These are phyloP conservation scores for Sigmodon hispidus DNA, from an alignment of 2,113 vertebrate genomes.

Conservation along the genomic window DNA sequence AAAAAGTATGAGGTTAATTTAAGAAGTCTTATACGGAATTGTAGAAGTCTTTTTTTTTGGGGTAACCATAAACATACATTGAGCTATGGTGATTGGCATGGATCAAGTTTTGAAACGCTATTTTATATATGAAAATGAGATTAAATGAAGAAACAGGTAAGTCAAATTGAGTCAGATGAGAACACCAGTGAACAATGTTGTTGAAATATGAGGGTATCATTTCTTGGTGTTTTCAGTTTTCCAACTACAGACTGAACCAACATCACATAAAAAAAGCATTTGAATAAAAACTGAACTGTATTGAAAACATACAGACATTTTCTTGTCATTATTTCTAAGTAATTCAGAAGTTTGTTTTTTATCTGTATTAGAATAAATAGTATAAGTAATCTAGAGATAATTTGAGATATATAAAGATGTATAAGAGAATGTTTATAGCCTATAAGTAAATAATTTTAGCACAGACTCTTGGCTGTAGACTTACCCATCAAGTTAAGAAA, in stretches of 20 bases:
- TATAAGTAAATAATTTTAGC: not conserved
- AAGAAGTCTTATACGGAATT: not conserved
- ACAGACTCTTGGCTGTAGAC: not conserved
- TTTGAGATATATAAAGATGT: not conserved
- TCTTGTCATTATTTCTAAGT: not conserved
- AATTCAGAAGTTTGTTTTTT: not conserved
- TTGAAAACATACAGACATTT: not conserved
- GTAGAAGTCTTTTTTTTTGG: not conserved
- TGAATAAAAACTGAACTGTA: not conserved
- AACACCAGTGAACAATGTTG: not conserved
- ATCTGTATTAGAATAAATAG: not conserved
- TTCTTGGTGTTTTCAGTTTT: not conserved
- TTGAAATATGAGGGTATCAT: not conserved
- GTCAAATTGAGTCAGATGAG: not conserved
- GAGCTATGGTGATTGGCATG: not conserved
- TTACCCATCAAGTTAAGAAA: not conserved
- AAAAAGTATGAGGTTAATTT: not conserved
- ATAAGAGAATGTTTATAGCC: not conserved
- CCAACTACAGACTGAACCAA: not conserved
- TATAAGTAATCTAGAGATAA: not conserved
- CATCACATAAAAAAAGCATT: not conserved
- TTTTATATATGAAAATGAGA: not conserved
- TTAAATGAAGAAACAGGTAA: not conserved
- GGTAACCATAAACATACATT: not conserved
- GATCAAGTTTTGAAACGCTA: not conserved